Base-by-base conservation (phyloP, 2,888 invertebrate species). In the Gymnocheta viridis region DNA sequence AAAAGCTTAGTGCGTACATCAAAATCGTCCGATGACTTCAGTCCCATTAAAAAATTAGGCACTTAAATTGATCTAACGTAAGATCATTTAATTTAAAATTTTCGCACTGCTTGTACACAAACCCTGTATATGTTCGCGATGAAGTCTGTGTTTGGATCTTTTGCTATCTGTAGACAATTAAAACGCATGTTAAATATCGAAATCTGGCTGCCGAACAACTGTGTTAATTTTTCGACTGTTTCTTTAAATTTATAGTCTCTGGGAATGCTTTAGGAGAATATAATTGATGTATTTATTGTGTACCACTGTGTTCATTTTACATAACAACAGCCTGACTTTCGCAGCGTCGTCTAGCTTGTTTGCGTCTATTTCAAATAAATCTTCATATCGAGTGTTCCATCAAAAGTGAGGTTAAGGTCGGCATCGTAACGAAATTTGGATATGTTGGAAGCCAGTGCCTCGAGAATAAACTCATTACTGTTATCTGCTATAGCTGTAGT, bases 1-100 rank as follows among this genome's bases (percentile, higher is more conserved):
- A 86, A 35, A 29, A 86, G 51, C 64, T 84, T 85, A 12, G 86
- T 85, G 5, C 86, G 80, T 2, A 85, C 84, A 7, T 85, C 85
- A 10, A 79, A 78, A 67, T 86, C 82, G 3, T 44, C 38, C n/a
- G 78, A 9, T 74, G 87, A 85, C 79, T 85, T 80, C 6, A 87
- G 58, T 7, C 87, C 86, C 67, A 82, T 85, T 14, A 87, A 54
- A 81, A 86, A 9, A 86, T 83, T 19, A 86, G 69, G 19, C 86
- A 86, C 60, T 87, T 87, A 17, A 87, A 86, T 49, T 86, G 86
- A 32, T 87, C 85, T 5, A 4, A n/a, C n/a, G n/a, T n/a, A n/a
- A n/a, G n/a, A n/a, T n/a, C n/a, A n/a, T n/a, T n/a, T n/a, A n/a
- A n/a, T n/a, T n/a, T n/a, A n/a, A n/a, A n/a, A n/a, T n/a, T n/a